Base-by-base conservation (phyloP, 2,113 vertebrate species). In the Anas platyrhynchos region DNA sequence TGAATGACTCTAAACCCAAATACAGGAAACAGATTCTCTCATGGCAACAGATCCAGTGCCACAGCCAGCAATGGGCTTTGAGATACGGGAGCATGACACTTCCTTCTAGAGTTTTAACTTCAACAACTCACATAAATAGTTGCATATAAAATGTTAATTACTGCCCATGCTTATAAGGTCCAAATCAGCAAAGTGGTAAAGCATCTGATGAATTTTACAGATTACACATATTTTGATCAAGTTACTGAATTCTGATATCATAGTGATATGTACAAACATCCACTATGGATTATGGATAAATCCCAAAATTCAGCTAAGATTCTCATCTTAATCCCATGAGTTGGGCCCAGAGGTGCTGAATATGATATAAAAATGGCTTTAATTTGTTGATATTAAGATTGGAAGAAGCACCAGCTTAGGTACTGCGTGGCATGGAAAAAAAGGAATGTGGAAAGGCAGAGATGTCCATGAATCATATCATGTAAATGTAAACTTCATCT, bases 371-470 rank as follows among this genome's bases (percentile, higher is more conserved):
- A 89, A 87, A 71, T 32, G 20, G 58, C 41, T 82, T 86, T 27
- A n/a, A 44, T 12, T 94, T 94, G 80, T 96, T 84, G 8, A 36
- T 72, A 69, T 23, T 9, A 20, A 23, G 88, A 86, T n/a, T 91
- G 52, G 43, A 96, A 91, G 86, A 96, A 46, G 62, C 12, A 86
- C 75, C 89, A 93, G 72, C 12, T 52, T 88, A 85, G 26, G 38
- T 83, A 18, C 16, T 27, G 77, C 52, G 75, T 23, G 59, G 66
- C 27, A 75, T 13, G 22, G 46, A 41, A 62, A 26, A 46, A 80
- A 52, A 67, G 38, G 66, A 48, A 71, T 7, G 18, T 4, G 56
- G 48, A 17, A 79, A 72, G 3, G 46, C 54, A 76, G 36, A 63
- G 11, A 3, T 0, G 3, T 17, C 36, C 48, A 31, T 26, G 41